A percentile compares a stretch with the other conserved stretches of the same genome.
phyloP scores from a whole-genome alignment of 2,888 invertebrate species.

The Papilio elwesi region DNA sequence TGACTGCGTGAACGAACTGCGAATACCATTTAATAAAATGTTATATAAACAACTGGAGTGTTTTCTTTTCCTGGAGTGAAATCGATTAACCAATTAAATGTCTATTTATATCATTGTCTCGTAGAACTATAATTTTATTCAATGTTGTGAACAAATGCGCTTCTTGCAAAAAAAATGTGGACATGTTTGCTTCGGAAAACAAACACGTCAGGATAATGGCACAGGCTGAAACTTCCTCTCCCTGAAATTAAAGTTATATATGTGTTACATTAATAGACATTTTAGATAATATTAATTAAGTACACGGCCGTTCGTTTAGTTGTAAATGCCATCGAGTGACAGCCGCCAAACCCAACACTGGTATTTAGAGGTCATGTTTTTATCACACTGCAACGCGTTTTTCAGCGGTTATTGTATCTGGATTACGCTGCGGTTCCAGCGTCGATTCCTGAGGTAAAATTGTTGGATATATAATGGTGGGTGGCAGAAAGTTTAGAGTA shows the following conservation, averaged over 20 bases:
- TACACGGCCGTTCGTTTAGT: neutral
- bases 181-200: too few species aligned
- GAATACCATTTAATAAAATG: conserved; percentile 71
- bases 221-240: too few species aligned
- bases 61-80: conserved; percentile 65
- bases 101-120: neutral
- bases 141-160: too few species aligned
- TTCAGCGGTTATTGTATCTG: too few species aligned
- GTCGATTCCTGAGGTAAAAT: too few species aligned
- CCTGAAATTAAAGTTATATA: too few species aligned
- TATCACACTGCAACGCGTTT: neutral
- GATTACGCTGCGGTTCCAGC: too few species aligned
- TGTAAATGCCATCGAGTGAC: neutral
- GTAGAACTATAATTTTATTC: neutral
- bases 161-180: too few species aligned
- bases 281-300: neutral
- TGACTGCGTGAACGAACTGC: conserved; percentile 65
- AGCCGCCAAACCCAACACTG: neutral
- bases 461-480: too few species aligned
- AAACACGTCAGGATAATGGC: too few species aligned
- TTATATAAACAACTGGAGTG: conserved; percentile 63
- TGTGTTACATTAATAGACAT: too few species aligned
- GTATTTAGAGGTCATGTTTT: neutral
- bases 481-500: too few species aligned
- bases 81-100: conserved; percentile 28